These are phyloP conservation scores for Alaudala cheleensis DNA, from an alignment of 2,113 vertebrate species.

Conservation along the genomic window DNA sequence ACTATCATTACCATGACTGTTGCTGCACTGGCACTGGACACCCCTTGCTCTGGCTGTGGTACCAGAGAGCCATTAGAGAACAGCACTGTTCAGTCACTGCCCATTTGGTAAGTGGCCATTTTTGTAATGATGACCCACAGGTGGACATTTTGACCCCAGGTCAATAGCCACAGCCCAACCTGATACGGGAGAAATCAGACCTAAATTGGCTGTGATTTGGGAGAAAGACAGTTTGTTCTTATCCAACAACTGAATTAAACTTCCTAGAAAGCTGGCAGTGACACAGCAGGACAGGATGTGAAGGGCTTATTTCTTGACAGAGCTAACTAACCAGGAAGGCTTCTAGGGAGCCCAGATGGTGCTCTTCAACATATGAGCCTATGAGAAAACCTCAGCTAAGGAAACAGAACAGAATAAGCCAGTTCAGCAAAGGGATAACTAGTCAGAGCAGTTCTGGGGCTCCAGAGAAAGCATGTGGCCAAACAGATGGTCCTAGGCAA, in stretches of 20 bases:
- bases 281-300: background rate
- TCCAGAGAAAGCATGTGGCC: background rate
- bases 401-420: background rate
- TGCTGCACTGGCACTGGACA: background rate
- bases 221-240: background rate
- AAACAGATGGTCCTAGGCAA: constrained; percentile 14
- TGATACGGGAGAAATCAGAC: background rate
- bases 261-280: background rate
- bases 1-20: background rate
- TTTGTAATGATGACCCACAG: background rate
- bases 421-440: background rate
- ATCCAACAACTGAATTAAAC: background rate
- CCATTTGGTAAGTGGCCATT: background rate
- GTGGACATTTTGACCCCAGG: background rate
- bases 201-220: background rate
- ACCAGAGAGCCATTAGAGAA: background rate
- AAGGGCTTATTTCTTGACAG: background rate
- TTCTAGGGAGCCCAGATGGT: constrained; percentile 42
- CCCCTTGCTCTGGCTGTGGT: background rate
- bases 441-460: background rate
- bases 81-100: background rate
- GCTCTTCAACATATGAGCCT: background rate
- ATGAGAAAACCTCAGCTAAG: background rate
- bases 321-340: background rate
- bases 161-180: background rate